These are phyloP conservation scores for Prunella fulvescens DNA, from an alignment of 2,113 vertebrate genomes.

Conservation along the genomic window DNA sequence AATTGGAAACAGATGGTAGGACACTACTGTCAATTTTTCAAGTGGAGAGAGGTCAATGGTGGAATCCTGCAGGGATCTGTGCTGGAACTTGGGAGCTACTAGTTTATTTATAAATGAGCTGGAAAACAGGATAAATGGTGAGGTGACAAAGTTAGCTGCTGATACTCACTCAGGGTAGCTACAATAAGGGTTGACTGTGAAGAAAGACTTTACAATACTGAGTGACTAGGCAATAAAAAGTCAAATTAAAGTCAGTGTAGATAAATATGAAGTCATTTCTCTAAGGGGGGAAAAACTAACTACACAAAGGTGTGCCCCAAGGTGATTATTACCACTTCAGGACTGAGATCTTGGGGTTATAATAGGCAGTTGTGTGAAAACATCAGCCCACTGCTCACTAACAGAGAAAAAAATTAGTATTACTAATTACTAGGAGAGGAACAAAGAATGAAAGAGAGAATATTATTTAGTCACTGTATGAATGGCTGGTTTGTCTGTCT, in stretches of 20 bases:
- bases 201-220: not conserved
- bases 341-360: not conserved
- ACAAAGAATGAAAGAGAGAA: not conserved
- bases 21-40: conserved; percentile 51
- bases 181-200: not conserved
- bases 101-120: conserved; percentile 22
- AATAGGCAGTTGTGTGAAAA: not conserved
- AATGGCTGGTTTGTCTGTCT: not conserved
- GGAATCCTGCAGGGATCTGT: conserved; percentile 64
- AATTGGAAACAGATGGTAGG: conserved; percentile 61
- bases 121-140: conserved; percentile 43
- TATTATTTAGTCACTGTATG: not conserved
- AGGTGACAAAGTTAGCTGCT: conserved; percentile 22
- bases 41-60: conserved; percentile 33
- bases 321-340: not conserved
- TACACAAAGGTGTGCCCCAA: not conserved
- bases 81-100: conserved; percentile 51
- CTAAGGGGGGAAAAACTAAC: not conserved
- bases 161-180: not conserved
- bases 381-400: not conserved
- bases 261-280: not conserved
- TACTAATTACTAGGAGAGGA: not conserved
- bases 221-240: not conserved
- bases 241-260: not conserved
- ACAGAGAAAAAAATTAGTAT: not conserved